Base-by-base conservation (phyloP, 2,888 invertebrate species). In the Andricus quercusramuli region DNA sequence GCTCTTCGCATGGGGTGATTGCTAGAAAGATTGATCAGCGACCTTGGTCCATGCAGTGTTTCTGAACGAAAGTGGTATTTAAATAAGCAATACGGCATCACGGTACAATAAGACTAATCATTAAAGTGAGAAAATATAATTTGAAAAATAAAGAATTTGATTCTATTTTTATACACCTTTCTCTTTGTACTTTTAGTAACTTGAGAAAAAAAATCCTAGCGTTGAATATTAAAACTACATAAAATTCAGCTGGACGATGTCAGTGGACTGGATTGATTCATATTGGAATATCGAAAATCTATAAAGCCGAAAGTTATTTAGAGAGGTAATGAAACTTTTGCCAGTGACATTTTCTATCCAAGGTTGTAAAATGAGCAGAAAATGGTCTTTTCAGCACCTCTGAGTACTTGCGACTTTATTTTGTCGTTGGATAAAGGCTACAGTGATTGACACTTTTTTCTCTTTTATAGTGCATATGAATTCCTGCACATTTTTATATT, bases 321-420 rank as follows among this genome's bases (percentile, higher is more conserved):
- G 20, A 47, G 25, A 20, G 47, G 68, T 70, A 47, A 70, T 70
- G 22, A 70, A 70, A 70, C 47, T 51, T 68, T 44, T 25, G 22
- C n/a, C 22, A 68, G 47, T 47, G 70, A 47, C 29, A 51, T 70
- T 47, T 44, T 41, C 47, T 47, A 68, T 47, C 47, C 17, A 47
- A 44, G 70, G 70, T 51, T 25, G 70, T 70, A 70, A 70, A 70
- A 70, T 51, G 47, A 70, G 70, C 9, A 70, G 65, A 65, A 65
- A 65, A 65, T 65, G 25, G 65, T 65, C 17, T 47, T 70, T 70
- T 70, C 29, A 70, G 22, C 29, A 15, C 20, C 70, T 51, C 70
- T 70, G 20, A 47, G 51, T 70, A 70, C 51, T 70, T 70, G 51
- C 70, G 29, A 70, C 70, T 70, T 70, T 44, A 70, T 51, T 70